Evolutionary conservation across 2,797 vertebrate species (phyloP).

Genomic region (Myotis myotis): DNA sequence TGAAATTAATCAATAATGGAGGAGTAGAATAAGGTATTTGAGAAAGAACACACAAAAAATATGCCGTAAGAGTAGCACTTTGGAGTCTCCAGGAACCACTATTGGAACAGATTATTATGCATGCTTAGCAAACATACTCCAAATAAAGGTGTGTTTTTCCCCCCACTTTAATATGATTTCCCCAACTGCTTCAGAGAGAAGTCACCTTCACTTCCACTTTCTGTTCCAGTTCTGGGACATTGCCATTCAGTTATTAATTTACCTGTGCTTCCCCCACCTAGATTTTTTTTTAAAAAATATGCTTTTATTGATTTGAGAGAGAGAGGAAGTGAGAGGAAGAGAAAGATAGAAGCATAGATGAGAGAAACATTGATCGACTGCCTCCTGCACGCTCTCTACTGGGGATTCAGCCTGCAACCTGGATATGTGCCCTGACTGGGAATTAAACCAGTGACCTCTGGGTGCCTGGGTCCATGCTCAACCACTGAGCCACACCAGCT

Average conservation of each 20-base stretch:
- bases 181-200: background rate
- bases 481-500: no score
- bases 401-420: no score
- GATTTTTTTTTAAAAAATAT: background rate
- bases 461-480: no score
- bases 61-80: background rate
- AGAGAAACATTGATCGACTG: no score
- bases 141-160: background rate
- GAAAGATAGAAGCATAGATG: no score
- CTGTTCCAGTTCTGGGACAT: background rate
- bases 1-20: background rate
- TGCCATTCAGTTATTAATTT: no score
- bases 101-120: background rate
- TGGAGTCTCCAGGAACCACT: background rate
- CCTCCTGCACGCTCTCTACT: no score
- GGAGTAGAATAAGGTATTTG: background rate
- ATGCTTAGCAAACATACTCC: background rate
- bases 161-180: background rate
- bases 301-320: no score
- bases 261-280: background rate
- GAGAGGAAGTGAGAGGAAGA: no score
- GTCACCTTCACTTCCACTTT: background rate
- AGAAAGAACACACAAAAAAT: background rate
- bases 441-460: no score
- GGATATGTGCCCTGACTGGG: no score